Evolutionary conservation across 2,797 vertebrate genomes (phyloP).

Genomic region (Diceros bicornis): DNA sequence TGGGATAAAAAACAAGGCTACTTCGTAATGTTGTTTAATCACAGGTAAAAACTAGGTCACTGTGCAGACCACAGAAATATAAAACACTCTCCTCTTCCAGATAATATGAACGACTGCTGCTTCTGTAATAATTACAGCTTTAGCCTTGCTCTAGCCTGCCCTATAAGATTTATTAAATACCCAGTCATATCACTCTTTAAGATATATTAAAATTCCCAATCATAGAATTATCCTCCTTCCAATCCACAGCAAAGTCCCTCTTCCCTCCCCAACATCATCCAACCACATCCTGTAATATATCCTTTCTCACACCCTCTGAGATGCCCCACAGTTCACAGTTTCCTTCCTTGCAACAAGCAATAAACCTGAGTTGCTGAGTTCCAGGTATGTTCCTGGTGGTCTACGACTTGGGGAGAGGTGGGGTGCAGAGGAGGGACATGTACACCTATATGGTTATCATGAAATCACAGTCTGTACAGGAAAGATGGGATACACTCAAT

Average conservation of each 20-base stretch:
- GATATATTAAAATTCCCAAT: neutral
- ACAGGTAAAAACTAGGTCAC: conserved; percentile 32
- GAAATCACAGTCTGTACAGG: neutral
- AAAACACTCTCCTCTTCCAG: neutral
- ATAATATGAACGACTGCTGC: neutral
- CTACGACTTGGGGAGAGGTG: neutral
- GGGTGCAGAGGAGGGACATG: neutral
- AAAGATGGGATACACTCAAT: neutral
- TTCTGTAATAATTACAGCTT: neutral
- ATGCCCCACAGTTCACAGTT: neutral
- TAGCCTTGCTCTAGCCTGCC: neutral
- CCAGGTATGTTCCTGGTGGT: neutral
- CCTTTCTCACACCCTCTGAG: neutral
- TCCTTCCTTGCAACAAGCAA: neutral
- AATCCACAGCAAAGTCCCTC: neutral
- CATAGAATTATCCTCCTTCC: conserved; percentile 10
- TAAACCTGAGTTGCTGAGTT: neutral
- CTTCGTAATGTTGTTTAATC: conserved; percentile 28
- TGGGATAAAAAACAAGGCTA: neutral
- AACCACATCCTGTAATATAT: neutral
- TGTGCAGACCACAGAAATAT: neutral
- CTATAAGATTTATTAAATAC: neutral
- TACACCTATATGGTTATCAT: neutral
- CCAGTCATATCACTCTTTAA: neutral
- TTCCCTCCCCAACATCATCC: neutral